Evolutionary conservation across 1,140 invertebrate species (phyloP).

Genomic region (Plodia interpunctella): DNA sequence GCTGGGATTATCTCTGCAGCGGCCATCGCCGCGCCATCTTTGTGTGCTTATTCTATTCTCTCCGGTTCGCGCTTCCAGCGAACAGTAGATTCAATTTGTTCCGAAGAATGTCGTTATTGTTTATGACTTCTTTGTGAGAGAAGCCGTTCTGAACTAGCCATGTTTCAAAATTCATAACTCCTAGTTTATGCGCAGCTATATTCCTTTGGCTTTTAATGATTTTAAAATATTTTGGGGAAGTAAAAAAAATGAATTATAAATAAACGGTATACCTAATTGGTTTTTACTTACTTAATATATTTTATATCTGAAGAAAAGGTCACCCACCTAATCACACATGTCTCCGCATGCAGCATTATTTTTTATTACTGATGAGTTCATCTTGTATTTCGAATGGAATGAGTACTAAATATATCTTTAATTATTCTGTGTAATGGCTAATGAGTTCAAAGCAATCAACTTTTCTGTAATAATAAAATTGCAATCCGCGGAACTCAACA

Average conservation of each 20-base stretch:
- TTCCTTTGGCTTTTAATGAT: no score
- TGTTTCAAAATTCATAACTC: background rate
- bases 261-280: no score
- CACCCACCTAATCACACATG: no score
- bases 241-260: no score
- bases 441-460: constrained; percentile 1
- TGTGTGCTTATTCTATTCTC: constrained; percentile 19
- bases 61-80: constrained; percentile 14
- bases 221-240: no score
- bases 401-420: no score
- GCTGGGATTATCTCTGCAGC: constrained; percentile 14
- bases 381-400: no score
- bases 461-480: constrained; percentile 1
- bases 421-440: background rate
- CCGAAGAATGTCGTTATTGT: constrained; percentile 2
- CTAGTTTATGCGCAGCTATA: background rate
- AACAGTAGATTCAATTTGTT: constrained; percentile 10
- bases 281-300: no score
- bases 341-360: no score
- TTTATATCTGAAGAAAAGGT: no score
- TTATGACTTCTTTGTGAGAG: constrained; percentile 10
- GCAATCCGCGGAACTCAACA: background rate
- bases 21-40: constrained; percentile 15
- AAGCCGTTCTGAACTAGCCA: constrained; percentile 5
- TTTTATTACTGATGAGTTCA: no score